These are phyloP conservation scores for Stenolophus ochropezus DNA, from an alignment of 2,888 invertebrate species.

Conservation along the genomic window DNA sequence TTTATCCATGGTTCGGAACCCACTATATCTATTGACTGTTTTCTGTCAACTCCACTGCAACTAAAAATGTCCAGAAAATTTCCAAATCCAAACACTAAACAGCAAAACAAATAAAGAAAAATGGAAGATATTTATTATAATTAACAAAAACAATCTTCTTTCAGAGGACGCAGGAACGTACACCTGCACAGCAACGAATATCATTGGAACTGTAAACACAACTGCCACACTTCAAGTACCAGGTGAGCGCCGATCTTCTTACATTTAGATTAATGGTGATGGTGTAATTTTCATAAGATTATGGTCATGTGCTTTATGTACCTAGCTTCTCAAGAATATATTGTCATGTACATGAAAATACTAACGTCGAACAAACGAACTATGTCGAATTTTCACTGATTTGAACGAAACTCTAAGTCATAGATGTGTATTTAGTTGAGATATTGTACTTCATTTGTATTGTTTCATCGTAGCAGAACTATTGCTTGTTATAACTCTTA, in stretches of 20 bases:
- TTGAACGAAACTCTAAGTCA: conserved; percentile 50
- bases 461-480: conserved; percentile 51
- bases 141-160: conserved; percentile 63
- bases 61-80: too few species aligned
- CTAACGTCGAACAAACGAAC: conserved; percentile 40
- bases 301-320: background rate
- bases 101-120: too few species aligned
- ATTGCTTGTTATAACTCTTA: conserved; percentile 57
- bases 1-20: too few species aligned
- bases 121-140: too few species aligned
- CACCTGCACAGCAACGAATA: conserved; percentile 83
- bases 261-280: conserved; percentile 69
- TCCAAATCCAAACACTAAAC: too few species aligned
- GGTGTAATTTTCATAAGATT: conserved; percentile 46
- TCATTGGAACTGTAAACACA: conserved; percentile 80
- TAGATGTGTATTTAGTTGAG: conserved; percentile 44
- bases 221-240: conserved; percentile 80
- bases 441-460: conserved; percentile 48
- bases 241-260: conserved; percentile 80
- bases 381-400: conserved; percentile 46
- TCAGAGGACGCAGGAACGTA: conserved; percentile 87
- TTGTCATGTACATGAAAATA: conserved; percentile 27
- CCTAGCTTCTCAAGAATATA: conserved; percentile 37
- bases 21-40: too few species aligned
- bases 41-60: too few species aligned